These are phyloP conservation scores for Cerceris rybyensis DNA, from an alignment of 2,888 invertebrate species.

Conservation along the genomic window DNA sequence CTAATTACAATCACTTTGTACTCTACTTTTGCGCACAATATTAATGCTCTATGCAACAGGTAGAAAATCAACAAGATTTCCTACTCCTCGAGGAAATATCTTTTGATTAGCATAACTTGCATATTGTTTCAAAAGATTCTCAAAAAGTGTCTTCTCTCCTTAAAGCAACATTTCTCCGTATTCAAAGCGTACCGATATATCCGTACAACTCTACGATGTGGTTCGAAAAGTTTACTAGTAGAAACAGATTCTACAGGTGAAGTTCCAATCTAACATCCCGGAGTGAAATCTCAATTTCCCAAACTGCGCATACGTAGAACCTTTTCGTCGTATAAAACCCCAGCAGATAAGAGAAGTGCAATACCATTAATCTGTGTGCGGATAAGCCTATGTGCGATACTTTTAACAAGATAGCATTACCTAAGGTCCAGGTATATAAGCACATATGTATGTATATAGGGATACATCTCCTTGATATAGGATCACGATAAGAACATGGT, in stretches of 20 bases:
- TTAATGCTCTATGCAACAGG: too few species aligned
- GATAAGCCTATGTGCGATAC: conserved; percentile 8
- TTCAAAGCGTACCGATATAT: neutral
- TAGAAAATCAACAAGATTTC: too few species aligned
- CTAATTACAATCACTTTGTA: too few species aligned
- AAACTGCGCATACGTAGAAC: conserved; percentile 17
- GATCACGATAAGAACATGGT: conserved; percentile 46
- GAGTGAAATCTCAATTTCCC: conserved; percentile 10
- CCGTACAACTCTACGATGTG: neutral
- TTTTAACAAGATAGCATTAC: conserved; percentile 20
- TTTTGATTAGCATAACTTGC: too few species aligned
- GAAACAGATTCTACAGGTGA: conserved; percentile 34
- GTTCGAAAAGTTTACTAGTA: conserved; percentile 5
- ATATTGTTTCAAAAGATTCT: too few species aligned
- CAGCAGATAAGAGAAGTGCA: conserved; percentile 21
- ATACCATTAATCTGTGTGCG: conserved; percentile 39
- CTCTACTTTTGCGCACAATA: too few species aligned
- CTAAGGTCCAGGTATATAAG: conserved; percentile 44
- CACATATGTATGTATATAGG: conserved; percentile 27
- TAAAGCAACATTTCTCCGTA: neutral
- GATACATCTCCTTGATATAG: conserved; percentile 11
- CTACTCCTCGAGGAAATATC: too few species aligned
- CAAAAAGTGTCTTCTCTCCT: too few species aligned
- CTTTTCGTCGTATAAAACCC: neutral
- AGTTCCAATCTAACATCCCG: conserved; percentile 8